phyloP scores from a whole-genome alignment of 2,888 invertebrate genomes.

The Nomada ruficornis region DNA sequence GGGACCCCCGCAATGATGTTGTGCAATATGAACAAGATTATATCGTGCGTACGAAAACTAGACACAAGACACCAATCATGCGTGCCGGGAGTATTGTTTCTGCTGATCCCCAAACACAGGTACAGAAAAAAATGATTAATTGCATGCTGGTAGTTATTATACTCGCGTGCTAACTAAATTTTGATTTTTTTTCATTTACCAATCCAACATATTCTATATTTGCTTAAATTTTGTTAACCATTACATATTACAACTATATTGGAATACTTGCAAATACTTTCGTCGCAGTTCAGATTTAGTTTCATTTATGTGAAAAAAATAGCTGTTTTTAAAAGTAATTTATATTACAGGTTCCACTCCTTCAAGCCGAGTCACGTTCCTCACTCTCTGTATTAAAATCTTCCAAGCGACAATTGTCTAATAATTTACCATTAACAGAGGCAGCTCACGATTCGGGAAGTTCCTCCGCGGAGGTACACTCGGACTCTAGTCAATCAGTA shows the following conservation, averaged over 20 bases:
- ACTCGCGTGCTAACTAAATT: constrained; percentile 17
- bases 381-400: constrained; percentile 85
- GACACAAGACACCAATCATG: constrained; percentile 90
- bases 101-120: constrained; percentile 86
- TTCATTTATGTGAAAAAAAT: background rate
- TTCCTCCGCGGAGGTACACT: constrained; percentile 84
- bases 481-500: constrained; percentile 85
- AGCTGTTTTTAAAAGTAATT: background rate
- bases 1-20: constrained; percentile 94
- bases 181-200: constrained; percentile 30
- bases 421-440: constrained; percentile 84
- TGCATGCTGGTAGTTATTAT: background rate
- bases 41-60: constrained; percentile 91
- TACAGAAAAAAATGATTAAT: constrained; percentile 65
- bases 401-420: constrained; percentile 85
- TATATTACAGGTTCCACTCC: constrained; percentile 82
- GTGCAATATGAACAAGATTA: constrained; percentile 94
- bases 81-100: constrained; percentile 90
- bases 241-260: background rate
- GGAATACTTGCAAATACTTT: background rate
- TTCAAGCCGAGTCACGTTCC: constrained; percentile 85
- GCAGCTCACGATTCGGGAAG: constrained; percentile 85
- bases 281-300: background rate
- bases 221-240: background rate
- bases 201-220: constrained; percentile 1